A percentile compares a stretch with the other conserved stretches of the same genome.
These are phyloP conservation scores for Acronicta leporina DNA, from an alignment of 2,888 invertebrate genomes.

Conservation along the genomic window DNA sequence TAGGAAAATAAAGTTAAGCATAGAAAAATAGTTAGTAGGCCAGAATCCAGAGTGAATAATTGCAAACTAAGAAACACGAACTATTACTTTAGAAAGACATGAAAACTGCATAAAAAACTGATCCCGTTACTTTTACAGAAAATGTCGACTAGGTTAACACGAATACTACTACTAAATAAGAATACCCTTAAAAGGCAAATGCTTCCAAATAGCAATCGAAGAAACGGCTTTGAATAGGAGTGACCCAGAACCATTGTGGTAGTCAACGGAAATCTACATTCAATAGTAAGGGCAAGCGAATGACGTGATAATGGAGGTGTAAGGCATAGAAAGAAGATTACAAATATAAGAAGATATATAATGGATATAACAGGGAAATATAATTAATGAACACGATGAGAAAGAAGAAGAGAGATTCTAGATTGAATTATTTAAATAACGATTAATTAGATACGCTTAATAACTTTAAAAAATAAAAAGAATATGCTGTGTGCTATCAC, in stretches of 20 bases:
- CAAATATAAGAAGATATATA: constrained; percentile 21
- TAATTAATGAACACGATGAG: background rate
- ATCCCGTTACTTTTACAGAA: constrained; percentile 32
- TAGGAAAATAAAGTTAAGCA: too few relatives aligned
- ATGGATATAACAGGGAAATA: too few relatives aligned
- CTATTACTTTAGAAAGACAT: constrained; percentile 22
- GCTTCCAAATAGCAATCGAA: constrained; percentile 33
- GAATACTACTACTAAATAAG: constrained; percentile 20
- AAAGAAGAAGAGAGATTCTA: too few relatives aligned
- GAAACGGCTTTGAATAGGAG: constrained; percentile 28
- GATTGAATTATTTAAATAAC: too few relatives aligned
- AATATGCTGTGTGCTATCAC: too few relatives aligned
- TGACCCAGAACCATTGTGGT: constrained; percentile 45
- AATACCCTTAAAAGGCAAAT: constrained; percentile 38
- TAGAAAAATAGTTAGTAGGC: too few relatives aligned
- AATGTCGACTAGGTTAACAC: constrained; percentile 26
- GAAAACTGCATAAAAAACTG: constrained; percentile 16
- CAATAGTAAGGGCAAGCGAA: constrained; percentile 31
- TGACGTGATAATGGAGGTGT: constrained; percentile 13
- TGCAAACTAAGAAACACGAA: background rate
- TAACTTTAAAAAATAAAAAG: too few relatives aligned
- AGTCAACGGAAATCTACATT: constrained; percentile 26
- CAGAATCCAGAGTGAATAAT: background rate
- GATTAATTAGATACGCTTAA: too few relatives aligned
- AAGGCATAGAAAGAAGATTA: constrained; percentile 1